Conservation (phyloP, 2,888 invertebrate genomes). For the Bruchidius siliquastri region DNA sequence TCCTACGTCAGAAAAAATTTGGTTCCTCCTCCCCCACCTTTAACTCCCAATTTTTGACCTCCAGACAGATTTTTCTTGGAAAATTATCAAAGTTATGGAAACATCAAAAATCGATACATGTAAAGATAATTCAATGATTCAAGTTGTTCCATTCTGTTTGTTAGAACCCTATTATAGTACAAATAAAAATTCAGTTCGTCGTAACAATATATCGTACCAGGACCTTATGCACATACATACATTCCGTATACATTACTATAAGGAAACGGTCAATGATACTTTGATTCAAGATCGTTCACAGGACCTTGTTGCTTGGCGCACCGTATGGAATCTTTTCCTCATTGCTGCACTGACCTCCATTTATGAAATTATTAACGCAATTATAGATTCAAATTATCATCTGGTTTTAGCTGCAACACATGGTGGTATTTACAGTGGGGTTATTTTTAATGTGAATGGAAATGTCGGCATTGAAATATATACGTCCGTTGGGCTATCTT, state of each 20-base stretch:
- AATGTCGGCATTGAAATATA: neutral
- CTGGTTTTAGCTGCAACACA: neutral
- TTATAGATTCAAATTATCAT: neutral
- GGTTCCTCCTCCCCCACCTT: too few relatives aligned
- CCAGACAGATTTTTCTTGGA: too few relatives aligned
- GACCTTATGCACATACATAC: neutral
- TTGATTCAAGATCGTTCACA: slow-evolving; percentile 13
- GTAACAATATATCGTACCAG: neutral
- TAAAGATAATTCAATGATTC: too few relatives aligned
- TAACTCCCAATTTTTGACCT: too few relatives aligned
- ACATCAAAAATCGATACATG: too few relatives aligned
- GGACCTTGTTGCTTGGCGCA: slow-evolving; percentile 4
- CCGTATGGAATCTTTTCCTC: neutral
- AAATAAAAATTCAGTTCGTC: neutral
- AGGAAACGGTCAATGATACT: slow-evolving; percentile 12
- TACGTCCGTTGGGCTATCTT: too few relatives aligned
- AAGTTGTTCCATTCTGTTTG: too few relatives aligned
- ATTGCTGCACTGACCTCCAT: neutral
- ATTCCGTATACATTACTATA: slow-evolving; percentile 8
- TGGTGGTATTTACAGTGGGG: neutral
- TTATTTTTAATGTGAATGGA: neutral
- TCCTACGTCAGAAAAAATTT: too few relatives aligned
- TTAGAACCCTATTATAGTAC: neutral
- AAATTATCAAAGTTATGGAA: too few relatives aligned
- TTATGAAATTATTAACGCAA: neutral